Evolutionary conservation across 2,113 vertebrate species (phyloP), one percentile per base, ranked within the genome.

Genomic region (Pagrus major): DNA sequence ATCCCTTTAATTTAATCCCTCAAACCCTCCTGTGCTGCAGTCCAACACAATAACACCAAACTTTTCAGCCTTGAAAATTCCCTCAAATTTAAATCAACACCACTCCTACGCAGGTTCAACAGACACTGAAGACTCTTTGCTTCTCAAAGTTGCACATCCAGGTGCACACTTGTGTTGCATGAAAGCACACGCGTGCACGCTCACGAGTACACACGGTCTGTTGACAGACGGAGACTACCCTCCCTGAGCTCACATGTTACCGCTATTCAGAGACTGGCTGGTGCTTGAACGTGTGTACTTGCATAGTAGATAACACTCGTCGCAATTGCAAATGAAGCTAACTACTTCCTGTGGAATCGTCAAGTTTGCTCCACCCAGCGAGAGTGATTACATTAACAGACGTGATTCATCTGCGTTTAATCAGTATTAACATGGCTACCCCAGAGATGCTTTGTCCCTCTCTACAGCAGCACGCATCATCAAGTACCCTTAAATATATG

Each of bases 331-430:
- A 78, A 82, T 73, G 7, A 74, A 29, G 65, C 64, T 12, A 76
- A 78, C 56, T 41, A 23, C 63, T 37, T 83, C 51, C 74, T 56
- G 59, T 71, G 21, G 21, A 44, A 52, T 29, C 10, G 23, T 65
- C 63, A 41, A 20, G 59, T 79, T 44, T 65, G 46, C 75, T 76
- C n/a, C 44, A 25, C 18, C 59, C 14, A 33, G 51, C 23, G 55
- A 58, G 42, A 14, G 2, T 11, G 37, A 80, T 49, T 37, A 27
- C 37, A 78, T 42, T 74, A 71, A 58, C 35, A 79, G 54, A 78
- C 5, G 56, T 41, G 44, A 88, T 76, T 86, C 69, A 73, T 86
- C 66, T 20, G 52, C 71, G 67, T 81, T 88, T 79, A 86, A 81
- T 86, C 76, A 73, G 35, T 70, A 39, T 65, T 70, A 60, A 81